Evolutionary conservation across 2,888 invertebrate species (phyloP).

Genomic region (Maniola hyperantus): DNA sequence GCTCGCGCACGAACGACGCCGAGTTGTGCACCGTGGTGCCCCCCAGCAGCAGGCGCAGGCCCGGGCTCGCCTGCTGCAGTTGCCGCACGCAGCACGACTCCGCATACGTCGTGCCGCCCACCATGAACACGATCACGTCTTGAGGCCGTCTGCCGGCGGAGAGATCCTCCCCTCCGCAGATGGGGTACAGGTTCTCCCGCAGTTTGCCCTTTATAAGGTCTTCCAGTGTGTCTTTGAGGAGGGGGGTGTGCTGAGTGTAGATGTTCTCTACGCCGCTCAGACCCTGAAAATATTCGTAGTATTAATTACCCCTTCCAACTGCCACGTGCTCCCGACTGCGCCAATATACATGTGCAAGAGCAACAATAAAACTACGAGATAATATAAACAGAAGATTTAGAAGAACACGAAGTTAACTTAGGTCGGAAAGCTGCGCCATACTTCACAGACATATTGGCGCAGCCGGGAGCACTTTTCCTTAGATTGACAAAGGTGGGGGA

Average conservation of each 20-base stretch:
- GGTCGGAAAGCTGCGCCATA: too few species aligned
- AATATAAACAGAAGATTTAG: too few species aligned
- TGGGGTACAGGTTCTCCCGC: constrained; percentile 93
- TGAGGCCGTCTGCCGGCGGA: constrained; percentile 86
- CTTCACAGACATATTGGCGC: background rate
- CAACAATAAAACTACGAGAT: too few species aligned
- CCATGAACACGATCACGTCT: constrained; percentile 97
- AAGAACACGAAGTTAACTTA: too few species aligned
- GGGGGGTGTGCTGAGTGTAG: constrained; percentile 98
- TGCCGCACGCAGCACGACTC: constrained; percentile 94
- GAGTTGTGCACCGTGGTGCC: constrained; percentile 97
- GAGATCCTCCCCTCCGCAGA: constrained; percentile 85
- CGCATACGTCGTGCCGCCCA: constrained; percentile 98
- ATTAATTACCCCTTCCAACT: too few species aligned
- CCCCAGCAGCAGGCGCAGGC: constrained; percentile 91
- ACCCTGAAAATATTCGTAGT: constrained; percentile 78
- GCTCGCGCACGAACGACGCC: constrained; percentile 89
- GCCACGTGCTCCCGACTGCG: too few species aligned
- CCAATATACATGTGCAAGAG: too few species aligned
- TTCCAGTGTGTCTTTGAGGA: constrained; percentile 94
- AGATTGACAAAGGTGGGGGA: background rate
- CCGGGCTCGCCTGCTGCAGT: constrained; percentile 86
- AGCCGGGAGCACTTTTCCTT: background rate
- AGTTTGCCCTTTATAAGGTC: constrained; percentile 95
- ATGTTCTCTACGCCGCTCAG: constrained; percentile 99